phyloP scores from a whole-genome alignment of 2,797 vertebrate genomes.

The Cuculus canorus region DNA sequence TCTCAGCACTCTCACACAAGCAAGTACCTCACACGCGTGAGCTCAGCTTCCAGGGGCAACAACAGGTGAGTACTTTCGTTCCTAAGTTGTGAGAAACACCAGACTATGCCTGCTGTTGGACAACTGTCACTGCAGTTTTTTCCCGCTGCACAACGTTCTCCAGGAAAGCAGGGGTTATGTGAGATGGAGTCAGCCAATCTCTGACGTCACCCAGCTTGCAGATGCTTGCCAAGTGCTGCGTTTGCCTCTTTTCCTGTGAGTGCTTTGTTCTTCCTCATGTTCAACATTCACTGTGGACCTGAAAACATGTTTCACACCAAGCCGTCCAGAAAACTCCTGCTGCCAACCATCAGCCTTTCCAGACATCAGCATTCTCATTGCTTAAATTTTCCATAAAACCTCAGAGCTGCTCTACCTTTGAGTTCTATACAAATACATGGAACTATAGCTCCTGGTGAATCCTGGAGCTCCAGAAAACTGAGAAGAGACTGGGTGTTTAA shows the following conservation, averaged over 20 bases:
- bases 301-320: not conserved
- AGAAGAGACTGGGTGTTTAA: not conserved
- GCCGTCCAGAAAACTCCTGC: not conserved
- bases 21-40: not conserved
- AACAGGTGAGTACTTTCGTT: accelerated
- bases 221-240: not conserved
- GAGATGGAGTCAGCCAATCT: not conserved
- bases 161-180: not conserved
- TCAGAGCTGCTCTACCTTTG: not conserved
- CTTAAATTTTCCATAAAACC: not conserved
- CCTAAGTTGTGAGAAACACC: not conserved
- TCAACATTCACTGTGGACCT: not conserved
- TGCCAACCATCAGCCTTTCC: not conserved
- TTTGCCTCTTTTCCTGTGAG: not conserved
- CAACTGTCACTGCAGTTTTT: not conserved
- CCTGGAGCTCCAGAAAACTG: not conserved
- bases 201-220: not conserved
- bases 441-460: not conserved
- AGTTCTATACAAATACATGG: not conserved
- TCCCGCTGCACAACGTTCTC: accelerated
- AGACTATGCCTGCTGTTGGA: not conserved
- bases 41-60: not conserved
- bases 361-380: not conserved
- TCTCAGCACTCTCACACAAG: not conserved
- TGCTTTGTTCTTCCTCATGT: not conserved